Base-by-base conservation (phyloP, 2,113 vertebrate genomes). In the Osmerus eperlanus region DNA sequence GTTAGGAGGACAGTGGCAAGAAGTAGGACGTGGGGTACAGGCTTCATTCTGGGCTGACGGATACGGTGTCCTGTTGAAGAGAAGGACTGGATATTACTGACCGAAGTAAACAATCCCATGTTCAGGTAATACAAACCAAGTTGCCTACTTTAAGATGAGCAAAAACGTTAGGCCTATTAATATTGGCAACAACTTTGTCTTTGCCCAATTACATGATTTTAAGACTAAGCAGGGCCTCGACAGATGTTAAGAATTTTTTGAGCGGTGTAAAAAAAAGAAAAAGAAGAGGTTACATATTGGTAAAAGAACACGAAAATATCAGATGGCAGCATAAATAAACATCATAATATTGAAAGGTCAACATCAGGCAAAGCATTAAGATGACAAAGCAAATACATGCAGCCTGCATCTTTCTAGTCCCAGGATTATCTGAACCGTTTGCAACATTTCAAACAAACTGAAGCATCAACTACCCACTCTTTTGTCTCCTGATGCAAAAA, bases 1-100 rank as follows among this genome's bases (percentile, higher is more conserved):
- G 80, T 83, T 62, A 93, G 73, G 75, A 93, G 83, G 71, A 90
- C 76, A 5, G 85, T 88, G 72, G 85, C 89, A 70, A 92, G 82
- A 65, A 94, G 86, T 75, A 93, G 83, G 69, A 91, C 80, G 81
- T 92, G 61, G 23, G 89, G 79, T 47, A 84, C 75, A 2, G 86
- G 61, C 87, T 91, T 93, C 93, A 94, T 93, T 73, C 21, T 86
- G 84, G 58, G 67, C 6, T 23, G 25, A 62, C 18, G 80, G 54
- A 53, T n/a, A 47, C 58, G n/a, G 23, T 23, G 29, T 61, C 74
- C 80, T 82, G 80, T 55, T 66, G 63, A 47, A 13, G 14, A 61
- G 71, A 68, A 51, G 71, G 51, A 4, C 9, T 55, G 18, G 25
- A 7, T 32, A 9, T 4, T 25, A 41, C 51, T 47, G 21, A 19